Conservation (phyloP, 2,888 invertebrate species). For the Platynereis dumerilii region DNA sequence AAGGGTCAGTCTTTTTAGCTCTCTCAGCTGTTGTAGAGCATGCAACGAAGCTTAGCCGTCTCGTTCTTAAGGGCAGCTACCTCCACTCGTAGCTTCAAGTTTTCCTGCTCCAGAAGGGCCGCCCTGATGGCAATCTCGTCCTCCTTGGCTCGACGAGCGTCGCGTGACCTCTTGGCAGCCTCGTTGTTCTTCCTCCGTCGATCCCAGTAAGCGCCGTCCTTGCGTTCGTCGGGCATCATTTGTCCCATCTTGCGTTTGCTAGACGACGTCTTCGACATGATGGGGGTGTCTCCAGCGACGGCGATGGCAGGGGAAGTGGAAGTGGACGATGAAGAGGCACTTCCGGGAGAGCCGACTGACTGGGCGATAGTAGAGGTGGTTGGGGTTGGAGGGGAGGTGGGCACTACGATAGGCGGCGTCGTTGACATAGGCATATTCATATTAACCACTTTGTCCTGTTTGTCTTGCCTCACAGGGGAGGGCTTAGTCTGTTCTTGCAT, state of each 20-base stretch:
- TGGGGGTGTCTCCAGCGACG: slow-evolving; percentile 6
- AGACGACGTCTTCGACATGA: not conserved
- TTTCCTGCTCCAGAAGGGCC: slow-evolving; percentile 85
- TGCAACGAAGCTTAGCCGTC: slow-evolving; percentile 68
- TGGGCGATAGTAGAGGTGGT: not conserved
- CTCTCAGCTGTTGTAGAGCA: slow-evolving; percentile 61
- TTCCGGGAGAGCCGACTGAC: not conserved
- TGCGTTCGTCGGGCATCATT: slow-evolving; percentile 61
- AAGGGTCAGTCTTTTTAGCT: too few species aligned
- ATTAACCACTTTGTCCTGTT: not conserved
- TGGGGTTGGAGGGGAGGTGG: not conserved
- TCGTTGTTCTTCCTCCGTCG: slow-evolving; percentile 89
- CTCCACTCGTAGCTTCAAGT: slow-evolving; percentile 77
- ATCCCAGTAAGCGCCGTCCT: slow-evolving; percentile 86
- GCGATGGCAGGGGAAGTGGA: not conserved
- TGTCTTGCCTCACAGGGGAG: not conserved
- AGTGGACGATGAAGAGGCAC: slow-evolving; percentile 3
- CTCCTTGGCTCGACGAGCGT: slow-evolving; percentile 86
- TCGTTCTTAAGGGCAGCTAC: slow-evolving; percentile 73
- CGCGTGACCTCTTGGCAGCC: slow-evolving; percentile 92
- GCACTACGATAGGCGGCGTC: slow-evolving; percentile 2
- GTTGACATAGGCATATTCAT: not conserved
- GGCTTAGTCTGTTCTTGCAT: slow-evolving; percentile 13
- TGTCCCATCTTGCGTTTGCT: slow-evolving; percentile 46
- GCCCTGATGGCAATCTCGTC: slow-evolving; percentile 89